Evolutionary conservation across 1,140 invertebrate species (phyloP).

Genomic region (Solenopsis fugax): DNA sequence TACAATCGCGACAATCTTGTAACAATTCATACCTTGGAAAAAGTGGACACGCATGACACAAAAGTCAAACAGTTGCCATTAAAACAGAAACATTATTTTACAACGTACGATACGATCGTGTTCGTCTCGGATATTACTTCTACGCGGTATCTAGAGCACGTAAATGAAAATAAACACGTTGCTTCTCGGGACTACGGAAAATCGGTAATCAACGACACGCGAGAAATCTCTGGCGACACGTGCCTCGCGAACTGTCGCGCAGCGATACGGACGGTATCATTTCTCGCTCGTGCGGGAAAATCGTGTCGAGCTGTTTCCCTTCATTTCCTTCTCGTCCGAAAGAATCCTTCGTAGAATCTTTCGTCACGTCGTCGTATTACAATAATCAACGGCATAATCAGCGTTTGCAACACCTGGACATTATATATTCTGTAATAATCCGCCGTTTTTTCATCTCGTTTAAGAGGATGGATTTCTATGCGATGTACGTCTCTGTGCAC

Average conservation of each 20-base stretch:
- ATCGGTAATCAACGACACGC: conserved; percentile 42
- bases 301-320: background rate
- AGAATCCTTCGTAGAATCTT: background rate
- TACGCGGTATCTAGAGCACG: conserved; percentile 38
- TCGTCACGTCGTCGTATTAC: background rate
- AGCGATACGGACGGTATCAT: background rate
- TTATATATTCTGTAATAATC: background rate
- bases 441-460: conserved; percentile 41
- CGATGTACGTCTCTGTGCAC: background rate
- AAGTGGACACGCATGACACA: background rate
- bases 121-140: conserved; percentile 17
- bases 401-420: background rate
- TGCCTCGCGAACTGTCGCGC: conserved; percentile 13
- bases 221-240: conserved; percentile 20
- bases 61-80: conserved; percentile 1
- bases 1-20: background rate
- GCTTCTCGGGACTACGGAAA: background rate
- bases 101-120: background rate
- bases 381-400: background rate
- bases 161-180: conserved; percentile 55
- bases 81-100: conserved; percentile 15
- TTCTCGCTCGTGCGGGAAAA: conserved; percentile 29
- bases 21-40: background rate
- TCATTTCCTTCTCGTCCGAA: background rate
- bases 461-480: conserved; percentile 22